phyloP scores from a whole-genome alignment of 1,140 invertebrate genomes.

The Microplitis demolitor region DNA sequence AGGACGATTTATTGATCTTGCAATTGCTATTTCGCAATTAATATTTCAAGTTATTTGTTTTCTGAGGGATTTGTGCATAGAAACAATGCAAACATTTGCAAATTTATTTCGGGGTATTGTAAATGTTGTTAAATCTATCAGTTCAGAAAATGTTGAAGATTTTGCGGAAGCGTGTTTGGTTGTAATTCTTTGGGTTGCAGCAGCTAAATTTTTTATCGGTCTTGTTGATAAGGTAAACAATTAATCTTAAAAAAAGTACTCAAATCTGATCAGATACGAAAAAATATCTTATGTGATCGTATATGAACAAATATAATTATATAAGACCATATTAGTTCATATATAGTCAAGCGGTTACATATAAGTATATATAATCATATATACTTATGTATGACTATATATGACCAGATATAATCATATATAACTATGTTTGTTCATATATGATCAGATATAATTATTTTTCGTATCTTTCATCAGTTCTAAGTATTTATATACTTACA shows the following conservation, averaged over 20 bases:
- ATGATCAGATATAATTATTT: too few species aligned
- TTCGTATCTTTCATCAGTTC: too few species aligned
- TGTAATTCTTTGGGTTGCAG: constrained; percentile 43
- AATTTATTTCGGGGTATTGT: constrained; percentile 46
- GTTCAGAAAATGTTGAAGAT: constrained; percentile 48
- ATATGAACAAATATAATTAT: too few species aligned
- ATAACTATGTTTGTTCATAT: too few species aligned
- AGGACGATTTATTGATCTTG: constrained; percentile 41
- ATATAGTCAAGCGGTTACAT: too few species aligned
- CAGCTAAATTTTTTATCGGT: constrained; percentile 33
- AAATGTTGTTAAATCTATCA: constrained; percentile 40
- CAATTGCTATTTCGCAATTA: constrained; percentile 41
- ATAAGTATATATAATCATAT: too few species aligned
- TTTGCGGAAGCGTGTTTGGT: constrained; percentile 47
- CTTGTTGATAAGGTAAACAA: constrained; percentile 35
- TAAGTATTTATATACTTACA: too few species aligned
- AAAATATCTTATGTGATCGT: not conserved
- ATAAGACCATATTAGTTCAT: too few species aligned
- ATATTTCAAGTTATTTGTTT: constrained; percentile 43
- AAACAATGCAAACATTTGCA: constrained; percentile 47
- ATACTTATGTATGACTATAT: too few species aligned
- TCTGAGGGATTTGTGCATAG: constrained; percentile 45
- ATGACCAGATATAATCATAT: too few species aligned
- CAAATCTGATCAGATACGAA: not conserved
- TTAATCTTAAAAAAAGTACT: not conserved